Conservation (phyloP, 2,113 vertebrate species). For the Megatriorchis doriae region DNA sequence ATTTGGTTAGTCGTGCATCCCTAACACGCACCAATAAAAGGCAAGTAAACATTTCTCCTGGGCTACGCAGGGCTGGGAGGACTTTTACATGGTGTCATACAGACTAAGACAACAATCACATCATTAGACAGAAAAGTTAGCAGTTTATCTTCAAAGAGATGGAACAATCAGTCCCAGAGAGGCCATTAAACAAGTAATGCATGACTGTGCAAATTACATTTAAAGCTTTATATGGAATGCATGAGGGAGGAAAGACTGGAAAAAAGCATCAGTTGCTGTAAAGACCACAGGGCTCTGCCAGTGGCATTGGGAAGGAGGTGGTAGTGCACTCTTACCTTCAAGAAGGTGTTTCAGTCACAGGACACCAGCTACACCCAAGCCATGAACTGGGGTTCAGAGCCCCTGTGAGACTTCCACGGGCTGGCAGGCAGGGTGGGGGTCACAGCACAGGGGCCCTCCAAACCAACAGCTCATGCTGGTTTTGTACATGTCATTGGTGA, state of each 20-base stretch:
- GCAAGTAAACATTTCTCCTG: background rate
- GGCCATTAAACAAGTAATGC: background rate
- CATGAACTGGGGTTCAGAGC: accelerated
- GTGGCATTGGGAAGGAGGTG: background rate
- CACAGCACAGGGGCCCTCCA: background rate
- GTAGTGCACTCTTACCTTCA: background rate
- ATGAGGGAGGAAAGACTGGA: background rate
- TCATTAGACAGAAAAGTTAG: background rate
- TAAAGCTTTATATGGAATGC: background rate
- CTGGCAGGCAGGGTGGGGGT: background rate
- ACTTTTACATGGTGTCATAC: background rate
- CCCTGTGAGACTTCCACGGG: background rate
- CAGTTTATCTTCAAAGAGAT: background rate
- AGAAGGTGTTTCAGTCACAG: background rate
- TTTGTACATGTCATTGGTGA: background rate
- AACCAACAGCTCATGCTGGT: background rate
- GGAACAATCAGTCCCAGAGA: background rate
- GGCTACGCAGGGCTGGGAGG: background rate
- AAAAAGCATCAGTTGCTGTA: background rate
- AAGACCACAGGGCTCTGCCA: background rate
- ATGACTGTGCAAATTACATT: background rate
- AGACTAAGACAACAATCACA: background rate
- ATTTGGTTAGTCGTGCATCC: too few species aligned
- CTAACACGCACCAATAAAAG: background rate
- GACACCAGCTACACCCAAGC: background rate